Percentiles rank a stretch among this genome's conserved stretches.
These are phyloP conservation scores for Garrulus glandarius DNA, from an alignment of 2,797 vertebrate species.

Conservation along the genomic window DNA sequence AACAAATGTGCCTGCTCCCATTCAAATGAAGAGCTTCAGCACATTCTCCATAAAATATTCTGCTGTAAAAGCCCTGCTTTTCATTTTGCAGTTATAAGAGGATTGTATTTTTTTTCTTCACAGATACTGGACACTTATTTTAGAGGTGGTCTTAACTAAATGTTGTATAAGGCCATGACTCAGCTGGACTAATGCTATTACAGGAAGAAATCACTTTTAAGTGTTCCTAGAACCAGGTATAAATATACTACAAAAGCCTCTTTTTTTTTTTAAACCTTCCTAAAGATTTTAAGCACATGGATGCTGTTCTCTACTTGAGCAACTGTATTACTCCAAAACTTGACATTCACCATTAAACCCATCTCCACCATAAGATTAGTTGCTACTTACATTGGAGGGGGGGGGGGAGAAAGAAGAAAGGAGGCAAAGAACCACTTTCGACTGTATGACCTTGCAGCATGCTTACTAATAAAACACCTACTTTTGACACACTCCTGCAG, in stretches of 20 bases:
- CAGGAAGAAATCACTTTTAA: neutral
- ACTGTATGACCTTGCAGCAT: neutral
- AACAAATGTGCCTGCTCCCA: rapidly evolving
- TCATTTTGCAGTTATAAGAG: neutral
- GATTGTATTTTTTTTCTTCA: neutral
- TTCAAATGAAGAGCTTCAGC: neutral
- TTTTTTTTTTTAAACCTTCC: neutral
- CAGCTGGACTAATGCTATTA: neutral
- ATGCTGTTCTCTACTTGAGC: neutral
- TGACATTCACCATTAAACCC: neutral
- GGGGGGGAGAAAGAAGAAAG: neutral
- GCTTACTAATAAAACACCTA: neutral
- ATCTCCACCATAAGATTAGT: neutral
- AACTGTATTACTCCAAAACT: neutral
- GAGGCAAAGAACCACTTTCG: neutral
- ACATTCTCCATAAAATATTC: neutral
- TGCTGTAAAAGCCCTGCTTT: neutral
- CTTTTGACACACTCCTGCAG: neutral
- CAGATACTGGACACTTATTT: neutral
- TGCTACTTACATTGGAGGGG: neutral
- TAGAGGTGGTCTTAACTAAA: neutral
- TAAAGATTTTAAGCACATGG: neutral
- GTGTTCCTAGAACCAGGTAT: neutral
- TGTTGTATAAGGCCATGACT: neutral
- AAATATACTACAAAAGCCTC: neutral